Conservation (phyloP, 2,113 vertebrate genomes). For the Vireo altiloquus region DNA sequence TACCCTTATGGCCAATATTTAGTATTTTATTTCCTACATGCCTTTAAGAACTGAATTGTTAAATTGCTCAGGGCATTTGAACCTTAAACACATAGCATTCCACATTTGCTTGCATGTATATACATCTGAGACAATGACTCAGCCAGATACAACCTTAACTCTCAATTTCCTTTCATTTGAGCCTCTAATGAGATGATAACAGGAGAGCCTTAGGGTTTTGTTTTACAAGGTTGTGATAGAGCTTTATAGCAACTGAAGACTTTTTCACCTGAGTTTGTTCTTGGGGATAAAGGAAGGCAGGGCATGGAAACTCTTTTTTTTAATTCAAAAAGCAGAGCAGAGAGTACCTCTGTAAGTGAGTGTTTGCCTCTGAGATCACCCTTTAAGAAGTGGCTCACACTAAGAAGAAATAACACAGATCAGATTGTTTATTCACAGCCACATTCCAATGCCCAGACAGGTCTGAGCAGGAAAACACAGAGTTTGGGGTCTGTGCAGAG, state of each 20-base stretch:
- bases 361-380: accelerated
- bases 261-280: not conserved
- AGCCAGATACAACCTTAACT: not conserved
- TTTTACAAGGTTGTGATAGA: not conserved
- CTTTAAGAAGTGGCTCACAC: not conserved
- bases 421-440: not conserved
- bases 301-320: not conserved
- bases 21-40: not conserved
- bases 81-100: not conserved
- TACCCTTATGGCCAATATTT: not conserved
- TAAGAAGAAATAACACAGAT: not conserved
- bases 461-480: not conserved
- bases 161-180: not conserved
- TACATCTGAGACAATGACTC: not conserved
- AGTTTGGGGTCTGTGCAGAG: not conserved
- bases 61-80: not conserved
- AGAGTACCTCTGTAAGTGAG: not conserved
- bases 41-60: not conserved
- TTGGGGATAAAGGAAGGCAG: not conserved
- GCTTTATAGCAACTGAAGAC: not conserved
- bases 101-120: not conserved
- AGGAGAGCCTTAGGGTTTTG: not conserved
- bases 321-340: not conserved
- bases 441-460: not conserved
- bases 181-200: not conserved